These are phyloP conservation scores for Pherbina coryleti DNA, from an alignment of 2,888 invertebrate species.

Conservation along the genomic window DNA sequence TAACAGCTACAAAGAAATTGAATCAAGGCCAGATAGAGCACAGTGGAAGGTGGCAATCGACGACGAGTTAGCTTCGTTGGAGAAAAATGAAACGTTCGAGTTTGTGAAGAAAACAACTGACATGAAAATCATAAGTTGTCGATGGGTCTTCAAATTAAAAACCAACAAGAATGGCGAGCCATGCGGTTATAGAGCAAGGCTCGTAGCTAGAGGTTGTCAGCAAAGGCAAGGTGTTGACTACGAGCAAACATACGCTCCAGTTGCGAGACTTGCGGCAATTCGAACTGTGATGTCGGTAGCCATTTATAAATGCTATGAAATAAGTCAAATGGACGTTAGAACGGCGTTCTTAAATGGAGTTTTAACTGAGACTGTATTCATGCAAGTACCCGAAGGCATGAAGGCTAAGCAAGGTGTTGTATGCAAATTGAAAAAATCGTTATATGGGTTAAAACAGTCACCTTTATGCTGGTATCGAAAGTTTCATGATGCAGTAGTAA, in stretches of 20 bases:
- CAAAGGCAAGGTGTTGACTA: not conserved
- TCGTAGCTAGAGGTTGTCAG: not conserved
- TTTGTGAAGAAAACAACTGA: not conserved
- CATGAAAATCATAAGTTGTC: not conserved
- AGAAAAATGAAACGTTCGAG: not conserved
- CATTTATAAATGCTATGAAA: not conserved
- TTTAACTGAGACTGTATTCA: slow-evolving; percentile 10
- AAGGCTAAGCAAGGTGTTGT: not conserved
- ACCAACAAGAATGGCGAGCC: too few relatives aligned
- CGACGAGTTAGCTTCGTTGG: slow-evolving; percentile 4
- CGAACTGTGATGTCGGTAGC: slow-evolving; percentile 11
- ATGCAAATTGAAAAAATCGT: slow-evolving; percentile 9
- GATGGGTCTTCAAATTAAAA: not conserved
- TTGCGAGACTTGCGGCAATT: not conserved
- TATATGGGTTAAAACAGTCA: slow-evolving; percentile 35
- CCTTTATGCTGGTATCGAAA: slow-evolving; percentile 35
- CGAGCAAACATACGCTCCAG: not conserved
- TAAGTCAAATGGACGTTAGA: slow-evolving; percentile 33
- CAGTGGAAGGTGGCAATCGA: not conserved
- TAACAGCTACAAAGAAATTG: not conserved
- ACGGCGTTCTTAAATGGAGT: slow-evolving; percentile 25
- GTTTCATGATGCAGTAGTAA: too few relatives aligned
- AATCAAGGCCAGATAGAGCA: not conserved
- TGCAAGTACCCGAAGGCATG: slow-evolving; percentile 24
- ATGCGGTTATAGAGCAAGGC: not conserved